phyloP scores from a whole-genome alignment of 92 coral and sea anemone species.

The Montipora capitata region DNA sequence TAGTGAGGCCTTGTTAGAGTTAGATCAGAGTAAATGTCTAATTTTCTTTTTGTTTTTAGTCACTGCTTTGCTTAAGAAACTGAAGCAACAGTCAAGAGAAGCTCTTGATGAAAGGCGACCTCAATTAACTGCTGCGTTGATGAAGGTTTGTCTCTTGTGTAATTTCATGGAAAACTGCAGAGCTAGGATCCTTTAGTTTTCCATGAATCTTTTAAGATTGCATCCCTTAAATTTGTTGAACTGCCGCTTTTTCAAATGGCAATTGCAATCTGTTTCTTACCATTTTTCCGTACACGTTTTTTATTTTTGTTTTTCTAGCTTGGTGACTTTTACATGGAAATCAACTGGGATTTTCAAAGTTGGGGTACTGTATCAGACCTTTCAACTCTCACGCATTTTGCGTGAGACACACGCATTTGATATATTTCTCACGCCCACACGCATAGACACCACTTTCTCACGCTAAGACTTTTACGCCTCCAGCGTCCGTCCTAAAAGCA shows the following conservation, averaged over 20 bases:
- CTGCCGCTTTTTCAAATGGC: too few species aligned
- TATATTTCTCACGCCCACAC: too few species aligned
- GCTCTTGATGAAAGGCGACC: conserved; percentile 91
- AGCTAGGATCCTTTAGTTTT: too few species aligned
- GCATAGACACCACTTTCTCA: too few species aligned
- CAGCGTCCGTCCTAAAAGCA: too few species aligned
- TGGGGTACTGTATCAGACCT: conserved; percentile 98
- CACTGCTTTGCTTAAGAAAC: conserved; percentile 89
- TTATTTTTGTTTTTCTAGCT: conserved; percentile 71
- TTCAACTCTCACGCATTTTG: too few species aligned
- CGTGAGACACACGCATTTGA: too few species aligned
- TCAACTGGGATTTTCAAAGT: conserved; percentile 99
- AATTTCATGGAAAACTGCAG: background rate
- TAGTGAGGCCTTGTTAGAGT: too few species aligned
- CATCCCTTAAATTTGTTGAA: background rate
- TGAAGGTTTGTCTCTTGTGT: conserved; percentile 69
- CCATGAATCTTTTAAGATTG: background rate
- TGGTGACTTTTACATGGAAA: conserved; percentile 98
- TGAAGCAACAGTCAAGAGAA: conserved; percentile 91
- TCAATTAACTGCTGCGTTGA: conserved; percentile 84
- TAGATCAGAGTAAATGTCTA: too few species aligned
- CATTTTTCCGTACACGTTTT: background rate
- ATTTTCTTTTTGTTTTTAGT: conserved; percentile 45
- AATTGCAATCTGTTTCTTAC: too few species aligned
- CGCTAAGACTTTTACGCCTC: too few species aligned